Evolutionary conservation across 2,797 vertebrate species (phyloP), one percentile per base, ranked within the genome.

Genomic region (Ctenosaura bakeri): DNA sequence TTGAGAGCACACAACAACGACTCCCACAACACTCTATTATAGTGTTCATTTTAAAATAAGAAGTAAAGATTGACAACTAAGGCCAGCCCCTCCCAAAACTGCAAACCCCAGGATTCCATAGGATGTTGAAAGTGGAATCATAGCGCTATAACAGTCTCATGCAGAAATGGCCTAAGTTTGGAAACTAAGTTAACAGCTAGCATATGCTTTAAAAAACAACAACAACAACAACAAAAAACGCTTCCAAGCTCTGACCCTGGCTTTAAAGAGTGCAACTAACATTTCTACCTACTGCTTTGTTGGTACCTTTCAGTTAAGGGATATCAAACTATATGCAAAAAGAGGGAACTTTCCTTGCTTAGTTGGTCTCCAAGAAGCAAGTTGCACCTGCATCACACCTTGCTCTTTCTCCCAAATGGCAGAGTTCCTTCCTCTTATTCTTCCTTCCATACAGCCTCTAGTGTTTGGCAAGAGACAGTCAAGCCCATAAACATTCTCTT

Each of bases 391-490:
- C 24, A 59, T 35, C 8, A 1, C 16, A 35, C 22, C 18, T 54
- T 76, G 42, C n/a, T 66, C n/a, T 35, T 62, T 88, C 87, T 74
- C 50, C 79, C 80, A 87, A 59, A 83, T 78, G 80, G 3, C 35
- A 83, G 22, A 38, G 50, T 79, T 85, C 84, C 74, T 74, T 59
- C 52, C 79, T 69, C 69, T 10, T 12, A 81, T 42, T 74, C 1
- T 0, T 82, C 29, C 26, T 0, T 3, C 14, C 0, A 12, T 9
- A 0, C 12, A 26, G 6, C 3, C 16, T 6, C 35, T 18, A 26
- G 1, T 0, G 26, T 73, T 66, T 79, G 50, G 0, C 7, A 85
- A 2, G 16, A 78, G 50, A 82, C 0, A 0, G n/a, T 42, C 2
- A 69, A 71, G 24, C 78, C 16, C 56, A 76, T 62, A 86, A 90